A percentile compares a stretch with the other conserved stretches of the same genome.
Conservation (phyloP, 2,888 invertebrate genomes). For the Lasioglossum villosulum region DNA sequence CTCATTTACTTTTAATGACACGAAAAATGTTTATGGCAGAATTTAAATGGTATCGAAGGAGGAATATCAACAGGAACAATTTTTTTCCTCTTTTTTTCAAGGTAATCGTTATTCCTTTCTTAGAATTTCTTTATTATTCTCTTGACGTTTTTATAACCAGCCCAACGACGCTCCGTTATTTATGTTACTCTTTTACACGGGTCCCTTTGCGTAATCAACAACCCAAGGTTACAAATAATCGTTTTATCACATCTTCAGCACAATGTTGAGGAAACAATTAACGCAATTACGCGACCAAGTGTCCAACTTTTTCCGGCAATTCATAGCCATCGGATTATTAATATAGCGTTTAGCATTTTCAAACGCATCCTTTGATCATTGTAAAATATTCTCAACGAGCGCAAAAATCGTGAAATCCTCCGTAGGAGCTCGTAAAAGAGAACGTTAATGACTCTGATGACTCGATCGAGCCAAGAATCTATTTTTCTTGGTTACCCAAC, state of each 20-base stretch:
- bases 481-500: background rate
- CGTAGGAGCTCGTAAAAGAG: background rate
- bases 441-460: background rate
- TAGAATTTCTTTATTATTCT: too few species aligned
- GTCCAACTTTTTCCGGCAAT: background rate
- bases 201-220: background rate
- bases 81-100: too few species aligned
- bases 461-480: background rate
- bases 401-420: background rate
- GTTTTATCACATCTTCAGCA: background rate
- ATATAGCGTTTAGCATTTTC: background rate
- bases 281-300: background rate
- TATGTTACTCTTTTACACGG: background rate
- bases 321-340: background rate
- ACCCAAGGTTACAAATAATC: conserved; percentile 1
- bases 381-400: background rate
- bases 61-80: too few species aligned
- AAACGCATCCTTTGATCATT: background rate
- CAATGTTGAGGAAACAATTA: conserved; percentile 2
- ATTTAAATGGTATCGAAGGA: too few species aligned
- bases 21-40: too few species aligned
- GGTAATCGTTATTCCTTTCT: too few species aligned
- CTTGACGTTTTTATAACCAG: background rate
- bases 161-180: background rate
- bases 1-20: too few species aligned